Evolutionary conservation across 35 echinoderm and acorn worm genomes (phyloP), one percentile per base, ranked within the genome.

Genomic region (Holothuria glaberrima): DNA sequence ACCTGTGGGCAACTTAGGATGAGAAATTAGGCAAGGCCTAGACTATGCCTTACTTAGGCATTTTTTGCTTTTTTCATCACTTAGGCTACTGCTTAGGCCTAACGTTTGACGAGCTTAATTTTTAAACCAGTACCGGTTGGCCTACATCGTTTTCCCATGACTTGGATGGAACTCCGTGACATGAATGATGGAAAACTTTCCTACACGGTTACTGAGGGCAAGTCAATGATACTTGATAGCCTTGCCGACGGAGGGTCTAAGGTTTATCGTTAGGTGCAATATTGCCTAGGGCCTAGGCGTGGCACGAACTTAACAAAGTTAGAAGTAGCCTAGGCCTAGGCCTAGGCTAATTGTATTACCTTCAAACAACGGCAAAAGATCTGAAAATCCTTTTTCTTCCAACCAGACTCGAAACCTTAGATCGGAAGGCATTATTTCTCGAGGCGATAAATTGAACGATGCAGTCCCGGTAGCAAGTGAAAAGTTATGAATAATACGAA

Each of bases 31-130:
- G 20, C 61, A 6, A 65, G 63, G 44, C 63, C n/a, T n/a, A n/a
- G n/a, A n/a, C 28, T 25, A 29, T 22, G 22, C 63, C 63, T 66
- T 0, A 66, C 63, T 66, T 66, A 66, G 12, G 28, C 21, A 66
- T n/a, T 66, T 65, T 21, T 65, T 65, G 61, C 61, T 65, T 65
- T 66, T 66, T 66, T 66, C 63, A 66, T 66, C 63, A 66, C 63
- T 66, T n/a, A n/a, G n/a, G n/a, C n/a, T 66, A 66, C 63, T 66
- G 63, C 63, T 66, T 66, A 66, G 22, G 21, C 22, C 12, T 66
- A 66, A 66, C 12, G 63, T 22, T 66, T 66, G 63, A 66, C 63
- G 0, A 16, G 4, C 12, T 66, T 25, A 66, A 25, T 66, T 66
- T 66, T 66, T 66, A 66, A 66, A 66, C 2, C 63, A 66, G 63